Percentiles rank a stretch among this genome's conserved stretches.
Evolutionary conservation across 1,140 invertebrate genomes (phyloP).

Genomic region (Hypsibius dujardini): DNA sequence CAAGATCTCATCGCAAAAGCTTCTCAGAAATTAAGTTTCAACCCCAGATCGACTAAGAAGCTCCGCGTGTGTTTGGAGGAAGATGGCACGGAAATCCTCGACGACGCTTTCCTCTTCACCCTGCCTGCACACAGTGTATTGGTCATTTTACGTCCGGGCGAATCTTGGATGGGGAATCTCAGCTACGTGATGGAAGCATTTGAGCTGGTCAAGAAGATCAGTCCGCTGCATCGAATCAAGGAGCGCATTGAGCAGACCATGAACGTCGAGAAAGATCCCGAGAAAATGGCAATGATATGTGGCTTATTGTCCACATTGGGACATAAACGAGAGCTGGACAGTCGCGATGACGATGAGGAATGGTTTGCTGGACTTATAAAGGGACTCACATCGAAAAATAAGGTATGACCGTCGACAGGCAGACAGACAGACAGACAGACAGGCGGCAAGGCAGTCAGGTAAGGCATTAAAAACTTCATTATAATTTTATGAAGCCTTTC

Average conservation of each 20-base stretch:
- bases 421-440: background rate
- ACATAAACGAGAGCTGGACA: conserved; percentile 24
- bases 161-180: conserved; percentile 27
- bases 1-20: conserved; percentile 28
- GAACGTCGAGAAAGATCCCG: background rate
- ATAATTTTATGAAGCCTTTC: background rate
- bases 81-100: conserved; percentile 28
- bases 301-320: background rate
- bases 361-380: conserved; percentile 32
- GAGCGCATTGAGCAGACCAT: background rate
- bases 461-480: background rate
- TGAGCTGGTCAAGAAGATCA: conserved; percentile 21
- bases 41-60: conserved; percentile 24
- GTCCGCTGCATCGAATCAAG: background rate
- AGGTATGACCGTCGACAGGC: background rate
- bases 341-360: conserved; percentile 29
- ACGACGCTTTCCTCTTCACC: conserved; percentile 28
- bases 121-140: conserved; percentile 29
- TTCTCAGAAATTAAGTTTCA: conserved; percentile 27
- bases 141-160: conserved; percentile 28
- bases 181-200: conserved; percentile 24
- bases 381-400: conserved; percentile 28
- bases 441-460: background rate
- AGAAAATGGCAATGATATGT: background rate
- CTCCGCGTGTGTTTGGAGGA: conserved; percentile 27